These are phyloP conservation scores for Scaptomyza polygonia DNA, from an alignment of 2,888 invertebrate genomes.

Conservation along the genomic window DNA sequence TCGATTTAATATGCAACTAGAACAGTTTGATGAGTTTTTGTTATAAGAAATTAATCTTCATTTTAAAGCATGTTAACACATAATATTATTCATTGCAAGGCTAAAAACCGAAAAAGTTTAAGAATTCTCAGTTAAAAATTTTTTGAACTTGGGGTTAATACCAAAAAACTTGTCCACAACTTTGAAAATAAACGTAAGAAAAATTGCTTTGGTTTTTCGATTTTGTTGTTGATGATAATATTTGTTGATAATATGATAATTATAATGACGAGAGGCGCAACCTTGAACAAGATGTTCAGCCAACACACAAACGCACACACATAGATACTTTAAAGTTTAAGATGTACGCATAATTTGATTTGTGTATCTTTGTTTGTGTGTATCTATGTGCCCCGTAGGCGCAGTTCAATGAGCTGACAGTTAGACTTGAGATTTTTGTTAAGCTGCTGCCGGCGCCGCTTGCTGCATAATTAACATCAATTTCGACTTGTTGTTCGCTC, in stretches of 20 bases:
- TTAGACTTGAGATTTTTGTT: conserved; percentile 34
- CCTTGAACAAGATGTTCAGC: conserved; percentile 37
- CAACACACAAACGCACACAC: too few species aligned
- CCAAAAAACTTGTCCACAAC: background rate
- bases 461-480: conserved; percentile 69
- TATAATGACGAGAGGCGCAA: conserved; percentile 22
- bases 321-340: background rate
- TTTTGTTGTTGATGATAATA: conserved; percentile 18
- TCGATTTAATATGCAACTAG: conserved; percentile 40
- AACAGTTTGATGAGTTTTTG: conserved; percentile 23
- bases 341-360: conserved; percentile 27
- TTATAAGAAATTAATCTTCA: background rate
- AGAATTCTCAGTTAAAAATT: conserved; percentile 1
- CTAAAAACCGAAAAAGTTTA: background rate
- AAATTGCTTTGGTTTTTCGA: conserved; percentile 27
- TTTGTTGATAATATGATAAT: conserved; percentile 33
- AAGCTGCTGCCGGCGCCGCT: conserved; percentile 50
- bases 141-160: conserved; percentile 9
- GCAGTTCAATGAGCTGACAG: conserved; percentile 70
- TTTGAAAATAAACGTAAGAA: conserved; percentile 8
- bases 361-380: conserved; percentile 3
- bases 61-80: background rate
- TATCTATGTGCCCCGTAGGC: conserved; percentile 51
- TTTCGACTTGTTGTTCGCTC: conserved; percentile 44
- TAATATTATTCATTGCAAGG: background rate